These are phyloP conservation scores for Zaprionus camerounensis DNA, from an alignment of 1,140 invertebrate species.

Conservation along the genomic window DNA sequence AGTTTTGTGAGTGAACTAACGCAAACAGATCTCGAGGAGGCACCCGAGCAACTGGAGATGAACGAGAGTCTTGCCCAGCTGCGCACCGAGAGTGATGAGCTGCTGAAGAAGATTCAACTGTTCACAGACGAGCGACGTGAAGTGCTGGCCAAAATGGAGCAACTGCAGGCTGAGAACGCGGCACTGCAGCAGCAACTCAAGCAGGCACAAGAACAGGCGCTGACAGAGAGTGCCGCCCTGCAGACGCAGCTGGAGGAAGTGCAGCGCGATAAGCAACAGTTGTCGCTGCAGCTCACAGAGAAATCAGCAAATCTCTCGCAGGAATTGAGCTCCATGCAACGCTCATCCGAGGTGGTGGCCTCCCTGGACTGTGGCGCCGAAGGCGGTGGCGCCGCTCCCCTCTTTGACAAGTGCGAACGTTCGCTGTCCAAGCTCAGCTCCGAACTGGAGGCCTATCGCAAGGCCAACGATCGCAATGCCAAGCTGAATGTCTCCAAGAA, in stretches of 20 bases:
- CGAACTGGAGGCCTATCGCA: conserved; percentile 78
- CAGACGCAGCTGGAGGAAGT: conserved; percentile 27
- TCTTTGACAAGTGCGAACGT: conserved; percentile 77
- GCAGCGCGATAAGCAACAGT: conserved; percentile 40
- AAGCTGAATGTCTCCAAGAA: conserved; percentile 82
- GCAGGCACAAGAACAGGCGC: conserved; percentile 87
- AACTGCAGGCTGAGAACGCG: conserved; percentile 87
- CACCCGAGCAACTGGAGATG: conserved; percentile 65
- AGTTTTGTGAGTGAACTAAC: conserved; percentile 71
- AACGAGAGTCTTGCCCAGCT: conserved; percentile 86
- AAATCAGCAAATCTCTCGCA: conserved; percentile 63
- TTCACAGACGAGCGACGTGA: conserved; percentile 88
- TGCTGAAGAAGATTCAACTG: conserved; percentile 88
- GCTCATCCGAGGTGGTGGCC: conserved; percentile 75
- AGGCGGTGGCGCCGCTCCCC: conserved; percentile 40
- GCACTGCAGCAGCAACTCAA: conserved; percentile 79
- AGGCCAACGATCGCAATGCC: conserved; percentile 74
- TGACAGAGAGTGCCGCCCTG: conserved; percentile 45
- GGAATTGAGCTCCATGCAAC: conserved; percentile 74
- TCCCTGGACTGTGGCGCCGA: conserved; percentile 60
- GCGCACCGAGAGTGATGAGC: conserved; percentile 86
- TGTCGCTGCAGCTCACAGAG: conserved; percentile 58
- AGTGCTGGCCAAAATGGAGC: conserved; percentile 88
- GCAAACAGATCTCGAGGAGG: conserved; percentile 72
- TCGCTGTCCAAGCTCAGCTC: conserved; percentile 67